Percentiles rank a stretch among this genome's conserved stretches.
phyloP scores from a whole-genome alignment of 2,888 invertebrate species.

The Merodon equestris region DNA sequence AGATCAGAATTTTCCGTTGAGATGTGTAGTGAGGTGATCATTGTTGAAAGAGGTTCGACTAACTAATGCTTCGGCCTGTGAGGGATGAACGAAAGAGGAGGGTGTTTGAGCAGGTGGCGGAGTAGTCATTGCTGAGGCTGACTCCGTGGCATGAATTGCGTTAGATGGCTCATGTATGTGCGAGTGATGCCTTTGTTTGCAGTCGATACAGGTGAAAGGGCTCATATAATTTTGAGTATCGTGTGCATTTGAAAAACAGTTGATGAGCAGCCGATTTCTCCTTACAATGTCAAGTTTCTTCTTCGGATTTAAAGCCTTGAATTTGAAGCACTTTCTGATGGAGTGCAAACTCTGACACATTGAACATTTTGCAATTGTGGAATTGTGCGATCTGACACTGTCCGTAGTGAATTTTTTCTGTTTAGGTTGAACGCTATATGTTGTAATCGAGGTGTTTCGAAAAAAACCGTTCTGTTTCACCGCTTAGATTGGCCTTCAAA shows the following conservation, averaged over 20 bases:
- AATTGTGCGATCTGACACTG: neutral
- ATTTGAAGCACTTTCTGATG: constrained; percentile 37
- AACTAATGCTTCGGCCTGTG: no score
- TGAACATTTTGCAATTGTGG: neutral
- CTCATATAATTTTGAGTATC: constrained; percentile 15
- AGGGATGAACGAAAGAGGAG: no score
- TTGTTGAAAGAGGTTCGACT: no score
- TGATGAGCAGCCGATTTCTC: neutral
- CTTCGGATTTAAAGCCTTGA: constrained; percentile 11
- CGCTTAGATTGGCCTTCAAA: neutral
- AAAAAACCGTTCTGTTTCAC: neutral
- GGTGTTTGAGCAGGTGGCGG: no score
- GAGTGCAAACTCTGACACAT: constrained; percentile 16
- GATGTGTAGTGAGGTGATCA: no score
- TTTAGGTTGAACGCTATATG: constrained; percentile 4
- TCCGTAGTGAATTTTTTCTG: neutral
- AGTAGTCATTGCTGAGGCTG: no score
- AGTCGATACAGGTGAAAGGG: constrained; percentile 5
- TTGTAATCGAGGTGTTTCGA: constrained; percentile 12
- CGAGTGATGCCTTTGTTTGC: constrained; percentile 17
- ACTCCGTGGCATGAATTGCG: no score
- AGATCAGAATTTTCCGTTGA: no score
- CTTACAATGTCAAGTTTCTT: neutral
- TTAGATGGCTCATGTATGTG: no score
- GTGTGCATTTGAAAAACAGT: constrained; percentile 26